phyloP scores from a whole-genome alignment of 2,888 invertebrate genomes.

The Tipula vernalis region DNA sequence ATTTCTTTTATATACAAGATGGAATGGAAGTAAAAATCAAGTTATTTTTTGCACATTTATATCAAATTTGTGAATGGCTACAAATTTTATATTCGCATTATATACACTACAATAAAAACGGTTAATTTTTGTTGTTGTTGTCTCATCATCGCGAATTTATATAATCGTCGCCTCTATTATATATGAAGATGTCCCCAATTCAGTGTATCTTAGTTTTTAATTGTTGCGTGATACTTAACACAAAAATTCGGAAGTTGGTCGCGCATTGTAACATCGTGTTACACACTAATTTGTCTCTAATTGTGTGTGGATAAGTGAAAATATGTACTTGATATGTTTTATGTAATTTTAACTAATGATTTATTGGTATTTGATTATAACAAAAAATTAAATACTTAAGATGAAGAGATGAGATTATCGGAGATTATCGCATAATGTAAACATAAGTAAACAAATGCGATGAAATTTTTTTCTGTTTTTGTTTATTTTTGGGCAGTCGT shows the following conservation, averaged over 20 bases:
- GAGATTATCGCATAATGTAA: not conserved
- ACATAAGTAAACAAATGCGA: not conserved
- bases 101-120: not conserved
- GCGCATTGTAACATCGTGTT: not conserved
- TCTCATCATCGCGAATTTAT: not conserved
- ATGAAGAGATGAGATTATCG: not conserved
- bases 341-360: not conserved
- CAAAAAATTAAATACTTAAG: not conserved
- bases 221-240: not conserved
- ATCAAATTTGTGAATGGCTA: not conserved
- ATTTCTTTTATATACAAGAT: not conserved
- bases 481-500: not conserved
- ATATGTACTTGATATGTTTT: not conserved
- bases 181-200: not conserved
- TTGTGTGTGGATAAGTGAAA: not conserved
- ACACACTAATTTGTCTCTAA: not conserved
- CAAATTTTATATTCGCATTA: not conserved
- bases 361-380: not conserved
- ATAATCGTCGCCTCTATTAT: not conserved
- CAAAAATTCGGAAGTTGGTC: not conserved
- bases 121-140: not conserved
- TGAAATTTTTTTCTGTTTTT: not conserved
- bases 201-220: not conserved
- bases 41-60: not conserved
- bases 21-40: not conserved